Conservation (phyloP, 2,797 vertebrate genomes). For the Parambassis ranga region DNA sequence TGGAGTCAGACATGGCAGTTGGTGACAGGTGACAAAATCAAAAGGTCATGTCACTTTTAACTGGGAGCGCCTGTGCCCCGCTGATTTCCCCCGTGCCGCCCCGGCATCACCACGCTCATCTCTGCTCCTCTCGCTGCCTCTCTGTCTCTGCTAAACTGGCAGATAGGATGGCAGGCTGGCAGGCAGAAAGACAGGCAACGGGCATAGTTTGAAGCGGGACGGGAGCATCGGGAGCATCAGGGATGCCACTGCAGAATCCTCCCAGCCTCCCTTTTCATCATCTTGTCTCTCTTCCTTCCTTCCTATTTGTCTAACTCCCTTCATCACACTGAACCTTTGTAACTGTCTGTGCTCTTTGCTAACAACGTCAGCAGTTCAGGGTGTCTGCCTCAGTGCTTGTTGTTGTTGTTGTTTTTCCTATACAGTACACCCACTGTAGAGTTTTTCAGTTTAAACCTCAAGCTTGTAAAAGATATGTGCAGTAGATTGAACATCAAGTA, state of each 20-base stretch:
- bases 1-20: constrained; percentile 83
- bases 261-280: constrained; percentile 73
- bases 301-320: constrained; percentile 66
- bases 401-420: constrained; percentile 71
- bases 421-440: constrained; percentile 46
- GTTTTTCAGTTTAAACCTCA: constrained; percentile 38
- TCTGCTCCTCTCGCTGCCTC: constrained; percentile 62
- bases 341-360: constrained; percentile 77
- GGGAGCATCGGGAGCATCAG: constrained; percentile 76
- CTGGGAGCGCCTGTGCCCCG: constrained; percentile 93
- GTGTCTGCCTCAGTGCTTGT: constrained; percentile 62
- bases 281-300: constrained; percentile 52
- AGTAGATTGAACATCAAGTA: constrained; percentile 25
- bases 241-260: constrained; percentile 69
- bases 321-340: constrained; percentile 82
- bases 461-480: constrained; percentile 15
- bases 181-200: constrained; percentile 76
- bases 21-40: constrained; percentile 97
- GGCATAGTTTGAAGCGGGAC: constrained; percentile 78
- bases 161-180: constrained; percentile 78
- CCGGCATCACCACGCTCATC: constrained; percentile 67
- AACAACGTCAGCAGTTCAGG: constrained; percentile 69
- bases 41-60: constrained; percentile 99
- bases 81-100: constrained; percentile 93
- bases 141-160: constrained; percentile 75